Evolutionary conservation across 2,888 invertebrate genomes (phyloP), one percentile per base, ranked within the genome.

Genomic region (Nemapogon koenigi): DNA sequence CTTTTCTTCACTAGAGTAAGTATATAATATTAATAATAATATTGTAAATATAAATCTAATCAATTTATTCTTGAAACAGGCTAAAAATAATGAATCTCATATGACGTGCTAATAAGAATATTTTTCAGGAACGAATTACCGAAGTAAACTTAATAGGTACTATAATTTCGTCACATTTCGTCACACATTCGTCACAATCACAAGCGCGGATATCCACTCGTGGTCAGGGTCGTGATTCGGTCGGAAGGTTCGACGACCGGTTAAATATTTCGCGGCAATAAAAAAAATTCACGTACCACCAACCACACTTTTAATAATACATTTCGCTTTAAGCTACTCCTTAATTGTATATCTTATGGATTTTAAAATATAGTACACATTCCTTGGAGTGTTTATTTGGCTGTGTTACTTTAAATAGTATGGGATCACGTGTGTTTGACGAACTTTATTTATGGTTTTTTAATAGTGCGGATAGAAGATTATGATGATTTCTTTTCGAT

Each of bases 171-270:
- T 59, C 55, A 59, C 52, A 55, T 62, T 58, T 62, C 62, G 64
- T 64, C 63, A 31, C 16, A 3, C 17, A 16, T 16, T 16, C 31
- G 31, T 33, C 33, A 33, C 19, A 31, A 16, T n/a, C 22, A 10
- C 22, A 22, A 22, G 53, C 53, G 51, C 44, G 46, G 41, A 38
- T 32, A n/a, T n/a, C n/a, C n/a, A n/a, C n/a, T 41, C 39, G 46
- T 52, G 63, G 64, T 65, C 65, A 65, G 62, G 65, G 67, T 55
- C 67, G 56, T 52, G 48, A 59, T 63, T 60, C 57, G 56, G 54
- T 38, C 19, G 10, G 8, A 43, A 56, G 56, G 71, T 60, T 68
- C 72, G 50, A 57, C 53, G 71, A 50, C 72, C 72, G 71, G 62
- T 64, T 63, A 68, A 61, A 67, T 59, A 71, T 73, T 72, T 63